Evolutionary conservation across 2,113 vertebrate genomes (phyloP).

Genomic region (Castor canadensis): DNA sequence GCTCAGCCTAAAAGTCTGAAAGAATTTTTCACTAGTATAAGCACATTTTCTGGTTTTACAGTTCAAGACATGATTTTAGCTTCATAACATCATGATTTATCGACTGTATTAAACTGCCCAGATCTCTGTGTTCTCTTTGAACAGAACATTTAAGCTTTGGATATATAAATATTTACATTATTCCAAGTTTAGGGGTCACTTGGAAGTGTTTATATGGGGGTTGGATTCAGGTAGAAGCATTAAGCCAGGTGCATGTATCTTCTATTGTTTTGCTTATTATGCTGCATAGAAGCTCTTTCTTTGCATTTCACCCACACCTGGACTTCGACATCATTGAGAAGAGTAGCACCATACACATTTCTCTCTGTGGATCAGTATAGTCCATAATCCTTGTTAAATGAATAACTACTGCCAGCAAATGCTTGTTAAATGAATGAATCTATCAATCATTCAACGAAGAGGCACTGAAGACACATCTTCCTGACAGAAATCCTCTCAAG

Average conservation of each 20-base stretch:
- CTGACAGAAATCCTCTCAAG: constrained; percentile 31
- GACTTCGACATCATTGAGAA: not conserved
- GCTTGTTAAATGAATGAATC: constrained; percentile 21
- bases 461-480: constrained; percentile 16
- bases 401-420: constrained; percentile 27
- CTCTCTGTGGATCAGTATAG: not conserved
- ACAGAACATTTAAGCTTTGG: not conserved
- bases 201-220: not conserved
- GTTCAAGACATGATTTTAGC: not conserved
- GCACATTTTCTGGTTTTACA: constrained; percentile 32
- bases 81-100: not conserved
- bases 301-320: not conserved
- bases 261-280: not conserved
- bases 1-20: not conserved
- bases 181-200: not conserved
- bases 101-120: not conserved
- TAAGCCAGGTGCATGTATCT: not conserved
- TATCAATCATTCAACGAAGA: constrained; percentile 42
- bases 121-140: not conserved
- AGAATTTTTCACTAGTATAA: constrained; percentile 29
- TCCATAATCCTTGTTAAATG: constrained; percentile 13
- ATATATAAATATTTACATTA: not conserved
- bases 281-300: not conserved
- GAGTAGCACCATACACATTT: not conserved
- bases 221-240: not conserved